These are phyloP conservation scores for Phainopepla nitens DNA, from an alignment of 2,113 vertebrate genomes.

Conservation along the genomic window DNA sequence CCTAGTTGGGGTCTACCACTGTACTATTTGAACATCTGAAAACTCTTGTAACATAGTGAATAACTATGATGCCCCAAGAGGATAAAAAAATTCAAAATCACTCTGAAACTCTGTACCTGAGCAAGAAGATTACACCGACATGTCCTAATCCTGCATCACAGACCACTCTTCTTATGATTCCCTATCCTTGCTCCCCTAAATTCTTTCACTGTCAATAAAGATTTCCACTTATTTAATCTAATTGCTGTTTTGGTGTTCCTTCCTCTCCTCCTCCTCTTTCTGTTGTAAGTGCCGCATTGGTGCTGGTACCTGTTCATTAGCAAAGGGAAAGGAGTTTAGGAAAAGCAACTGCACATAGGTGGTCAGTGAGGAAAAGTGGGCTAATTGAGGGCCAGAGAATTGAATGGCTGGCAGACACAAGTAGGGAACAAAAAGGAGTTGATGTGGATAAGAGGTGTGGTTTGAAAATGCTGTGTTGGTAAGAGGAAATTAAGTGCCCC, in stretches of 20 bases:
- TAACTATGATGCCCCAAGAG: not conserved
- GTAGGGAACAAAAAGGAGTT: not conserved
- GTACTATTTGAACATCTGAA: not conserved
- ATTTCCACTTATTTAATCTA: not conserved
- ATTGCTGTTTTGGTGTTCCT: not conserved
- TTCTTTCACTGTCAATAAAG: not conserved
- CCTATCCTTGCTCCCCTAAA: not conserved
- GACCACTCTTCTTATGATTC: not conserved
- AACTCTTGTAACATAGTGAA: not conserved
- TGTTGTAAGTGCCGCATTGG: not conserved
- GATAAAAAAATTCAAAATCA: not conserved
- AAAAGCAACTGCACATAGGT: not conserved
- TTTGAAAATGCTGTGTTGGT: not conserved
- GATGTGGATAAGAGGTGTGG: accelerated
- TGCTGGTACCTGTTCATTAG: not conserved
- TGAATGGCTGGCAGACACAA: not conserved
- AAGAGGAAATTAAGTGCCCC: not conserved
- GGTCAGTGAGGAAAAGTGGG: not conserved
- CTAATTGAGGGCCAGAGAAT: not conserved
- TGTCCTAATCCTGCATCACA: not conserved
- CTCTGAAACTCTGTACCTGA: not conserved
- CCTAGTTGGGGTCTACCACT: not conserved
- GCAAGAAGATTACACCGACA: accelerated
- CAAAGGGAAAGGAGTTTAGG: not conserved
- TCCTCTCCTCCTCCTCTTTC: not conserved